These are phyloP conservation scores for Palythoa grandis DNA, from an alignment of 92 coral and sea anemone genomes.

Conservation along the genomic window DNA sequence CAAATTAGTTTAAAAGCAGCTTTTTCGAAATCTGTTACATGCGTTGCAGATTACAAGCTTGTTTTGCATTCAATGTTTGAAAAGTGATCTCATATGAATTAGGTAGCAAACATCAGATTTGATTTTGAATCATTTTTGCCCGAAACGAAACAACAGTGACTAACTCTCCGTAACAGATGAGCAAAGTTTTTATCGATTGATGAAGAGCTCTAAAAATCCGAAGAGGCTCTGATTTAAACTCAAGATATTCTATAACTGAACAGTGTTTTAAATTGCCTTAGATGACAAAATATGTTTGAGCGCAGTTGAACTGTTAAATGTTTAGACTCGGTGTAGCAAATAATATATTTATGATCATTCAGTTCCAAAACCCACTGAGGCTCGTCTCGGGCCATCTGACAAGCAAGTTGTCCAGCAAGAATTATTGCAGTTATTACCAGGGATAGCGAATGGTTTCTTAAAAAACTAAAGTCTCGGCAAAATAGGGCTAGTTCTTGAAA, in stretches of 20 bases:
- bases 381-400: not conserved
- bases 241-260: no score
- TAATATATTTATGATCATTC: not conserved
- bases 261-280: no score
- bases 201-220: not conserved
- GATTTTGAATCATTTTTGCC: not conserved
- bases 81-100: not conserved
- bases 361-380: not conserved
- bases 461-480: no score
- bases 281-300: no score
- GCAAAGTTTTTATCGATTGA: not conserved
- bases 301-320: not conserved
- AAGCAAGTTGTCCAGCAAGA: not conserved
- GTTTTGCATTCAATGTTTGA: not conserved
- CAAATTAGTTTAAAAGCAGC: no score
- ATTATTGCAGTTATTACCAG: not conserved
- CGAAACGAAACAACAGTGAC: not conserved
- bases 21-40: no score
- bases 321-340: not conserved
- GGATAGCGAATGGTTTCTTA: no score
- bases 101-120: conserved; percentile 1
- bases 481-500: no score
- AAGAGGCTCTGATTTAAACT: no score
- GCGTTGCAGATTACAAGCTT: not conserved
- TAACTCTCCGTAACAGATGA: not conserved